A percentile compares a stretch with the other conserved stretches of the same genome.
phyloP scores from a whole-genome alignment of 2,113 vertebrate genomes.

The Nesogale talazaci region DNA sequence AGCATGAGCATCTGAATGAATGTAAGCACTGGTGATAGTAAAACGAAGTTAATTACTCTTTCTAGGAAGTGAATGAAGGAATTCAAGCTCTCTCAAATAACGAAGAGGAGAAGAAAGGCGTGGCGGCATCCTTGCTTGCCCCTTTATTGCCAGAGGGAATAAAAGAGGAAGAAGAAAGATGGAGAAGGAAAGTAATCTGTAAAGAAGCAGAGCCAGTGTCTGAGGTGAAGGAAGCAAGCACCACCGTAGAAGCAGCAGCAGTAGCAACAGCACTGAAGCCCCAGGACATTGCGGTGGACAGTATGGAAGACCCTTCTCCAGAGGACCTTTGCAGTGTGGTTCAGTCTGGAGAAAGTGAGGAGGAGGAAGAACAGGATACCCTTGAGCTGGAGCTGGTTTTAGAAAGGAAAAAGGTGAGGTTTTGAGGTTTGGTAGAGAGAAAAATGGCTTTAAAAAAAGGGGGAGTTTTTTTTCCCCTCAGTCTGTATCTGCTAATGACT shows the following conservation, averaged over 20 bases:
- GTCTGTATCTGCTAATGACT: neutral
- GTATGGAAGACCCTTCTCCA: constrained; percentile 85
- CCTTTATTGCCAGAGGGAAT: constrained; percentile 93
- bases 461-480: neutral
- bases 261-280: constrained; percentile 51
- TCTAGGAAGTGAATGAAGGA: constrained; percentile 96
- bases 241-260: constrained; percentile 52
- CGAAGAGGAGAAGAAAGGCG: constrained; percentile 94
- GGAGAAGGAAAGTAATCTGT: constrained; percentile 94
- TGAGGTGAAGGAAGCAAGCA: constrained; percentile 83
- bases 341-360: constrained; percentile 89
- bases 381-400: constrained; percentile 95
- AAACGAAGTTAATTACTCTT: neutral
- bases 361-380: constrained; percentile 95
- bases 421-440: neutral
- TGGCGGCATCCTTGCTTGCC: constrained; percentile 95
- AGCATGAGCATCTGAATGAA: neutral
- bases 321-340: constrained; percentile 90
- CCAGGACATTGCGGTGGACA: constrained; percentile 62
- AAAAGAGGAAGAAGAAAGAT: constrained; percentile 96
- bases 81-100: constrained; percentile 95
- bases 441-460: too few species aligned
- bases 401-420: constrained; percentile 95
- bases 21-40: neutral
- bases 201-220: constrained; percentile 87